Conservation (phyloP, 2,797 vertebrate species). For the Alectoris magna region DNA sequence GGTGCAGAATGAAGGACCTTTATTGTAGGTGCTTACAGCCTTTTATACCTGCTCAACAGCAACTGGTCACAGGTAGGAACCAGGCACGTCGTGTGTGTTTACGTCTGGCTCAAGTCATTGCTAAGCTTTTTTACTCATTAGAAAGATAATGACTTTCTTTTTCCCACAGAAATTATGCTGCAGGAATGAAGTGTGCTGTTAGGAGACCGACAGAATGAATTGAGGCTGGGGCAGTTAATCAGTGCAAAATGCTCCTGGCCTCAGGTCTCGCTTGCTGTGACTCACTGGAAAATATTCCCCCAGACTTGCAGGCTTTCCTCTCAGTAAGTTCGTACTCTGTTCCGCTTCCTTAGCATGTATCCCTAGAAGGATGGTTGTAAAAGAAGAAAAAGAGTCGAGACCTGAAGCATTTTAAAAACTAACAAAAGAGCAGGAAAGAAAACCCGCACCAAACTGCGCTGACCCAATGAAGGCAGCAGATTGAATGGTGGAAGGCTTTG, state of each 20-base stretch:
- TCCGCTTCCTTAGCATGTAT: background rate
- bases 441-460: background rate
- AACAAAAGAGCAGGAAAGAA: background rate
- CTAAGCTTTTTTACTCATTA: too few species aligned
- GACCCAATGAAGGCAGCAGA: background rate
- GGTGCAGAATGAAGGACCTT: too few species aligned
- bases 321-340: background rate
- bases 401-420: background rate
- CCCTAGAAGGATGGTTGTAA: background rate
- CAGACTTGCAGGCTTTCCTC: background rate
- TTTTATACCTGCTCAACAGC: too few species aligned
- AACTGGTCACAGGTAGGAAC: too few species aligned
- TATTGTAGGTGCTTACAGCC: too few species aligned
- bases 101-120: too few species aligned
- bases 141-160: too few species aligned
- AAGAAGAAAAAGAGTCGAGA: background rate
- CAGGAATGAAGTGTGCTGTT: conserved; percentile 76
- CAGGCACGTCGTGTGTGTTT: too few species aligned
- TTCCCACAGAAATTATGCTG: conserved; percentile 85
- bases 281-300: rapidly evolving
- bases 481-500: background rate
- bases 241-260: background rate
- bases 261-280: background rate
- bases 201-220: background rate
- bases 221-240: background rate